These are phyloP conservation scores for Lepus americanus DNA, from an alignment of 2,113 vertebrate species.

Conservation along the genomic window DNA sequence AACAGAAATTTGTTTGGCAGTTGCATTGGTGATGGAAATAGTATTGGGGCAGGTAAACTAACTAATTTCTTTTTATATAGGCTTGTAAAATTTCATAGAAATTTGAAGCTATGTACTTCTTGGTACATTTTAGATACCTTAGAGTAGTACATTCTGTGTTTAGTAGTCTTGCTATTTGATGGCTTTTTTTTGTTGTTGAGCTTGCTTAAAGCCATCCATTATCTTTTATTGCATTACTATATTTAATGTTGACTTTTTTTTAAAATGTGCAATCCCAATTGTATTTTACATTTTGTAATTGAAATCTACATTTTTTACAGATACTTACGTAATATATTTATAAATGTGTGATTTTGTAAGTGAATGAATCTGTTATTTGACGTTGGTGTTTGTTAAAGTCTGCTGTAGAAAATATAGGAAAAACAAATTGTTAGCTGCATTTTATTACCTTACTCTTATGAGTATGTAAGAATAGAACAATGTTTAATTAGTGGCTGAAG, in stretches of 20 bases:
- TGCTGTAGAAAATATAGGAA: slow-evolving; percentile 27
- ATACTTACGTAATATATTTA: neutral
- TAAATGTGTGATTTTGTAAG: neutral
- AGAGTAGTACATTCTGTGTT: neutral
- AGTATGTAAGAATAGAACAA: neutral
- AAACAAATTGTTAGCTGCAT: neutral
- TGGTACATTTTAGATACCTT: neutral
- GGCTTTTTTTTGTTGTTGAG: neutral
- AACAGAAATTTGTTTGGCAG: neutral
- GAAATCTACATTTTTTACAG: slow-evolving; percentile 32
- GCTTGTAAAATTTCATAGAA: slow-evolving; percentile 6
- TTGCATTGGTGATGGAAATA: slow-evolving; percentile 45
- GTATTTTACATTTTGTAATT: neutral
- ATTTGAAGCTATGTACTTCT: slow-evolving; percentile 27
- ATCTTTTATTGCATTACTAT: neutral
- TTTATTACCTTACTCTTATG: neutral
- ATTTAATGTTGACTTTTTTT: neutral
- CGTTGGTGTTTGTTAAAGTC: neutral
- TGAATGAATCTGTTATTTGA: slow-evolving; percentile 35
- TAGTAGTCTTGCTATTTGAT: slow-evolving; percentile 2
- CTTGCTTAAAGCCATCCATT: neutral
- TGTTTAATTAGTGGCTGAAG: slow-evolving; percentile 11
- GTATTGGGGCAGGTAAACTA: slow-evolving; percentile 14
- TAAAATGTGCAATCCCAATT: neutral
- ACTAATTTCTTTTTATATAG: slow-evolving; percentile 20